These are phyloP conservation scores for Muscina levida DNA, from an alignment of 2,888 invertebrate species.

Conservation along the genomic window DNA sequence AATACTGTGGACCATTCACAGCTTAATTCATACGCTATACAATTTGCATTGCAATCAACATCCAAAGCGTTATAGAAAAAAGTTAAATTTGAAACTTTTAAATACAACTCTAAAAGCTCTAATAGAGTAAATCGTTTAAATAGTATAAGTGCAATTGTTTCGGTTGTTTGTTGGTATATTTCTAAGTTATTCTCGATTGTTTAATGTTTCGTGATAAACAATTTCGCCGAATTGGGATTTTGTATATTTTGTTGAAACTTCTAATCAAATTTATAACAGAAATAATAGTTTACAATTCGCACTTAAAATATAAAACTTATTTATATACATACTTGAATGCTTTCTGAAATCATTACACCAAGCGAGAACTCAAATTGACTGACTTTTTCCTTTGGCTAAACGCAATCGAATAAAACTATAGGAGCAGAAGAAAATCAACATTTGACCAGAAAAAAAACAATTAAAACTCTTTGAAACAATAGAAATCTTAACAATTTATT, in stretches of 20 bases:
- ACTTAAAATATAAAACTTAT: too few relatives aligned
- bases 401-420: conserved; percentile 36
- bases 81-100: too few relatives aligned
- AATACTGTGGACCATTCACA: conserved; percentile 64
- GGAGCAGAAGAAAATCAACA: neutral
- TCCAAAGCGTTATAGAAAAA: neutral
- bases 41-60: conserved; percentile 29
- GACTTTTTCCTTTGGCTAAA: conserved; percentile 49
- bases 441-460: conserved; percentile 11
- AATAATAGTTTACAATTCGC: too few relatives aligned
- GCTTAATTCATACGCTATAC: neutral
- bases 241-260: too few relatives aligned
- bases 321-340: neutral
- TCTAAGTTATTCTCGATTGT: too few relatives aligned
- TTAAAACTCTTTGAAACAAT: conserved; percentile 40
- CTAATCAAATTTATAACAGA: too few relatives aligned
- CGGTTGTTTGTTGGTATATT: too few relatives aligned
- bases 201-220: too few relatives aligned
- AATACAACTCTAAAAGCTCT: too few relatives aligned
- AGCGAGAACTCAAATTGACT: conserved; percentile 47
- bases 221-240: too few relatives aligned
- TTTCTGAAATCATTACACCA: conserved; percentile 43
- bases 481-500: conserved; percentile 41
- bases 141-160: too few relatives aligned
- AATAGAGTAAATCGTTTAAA: too few relatives aligned